Percentiles rank a stretch among this genome's conserved stretches.
Conservation (phyloP, 2,888 invertebrate genomes). For the Disparrhopalites patrizii region DNA sequence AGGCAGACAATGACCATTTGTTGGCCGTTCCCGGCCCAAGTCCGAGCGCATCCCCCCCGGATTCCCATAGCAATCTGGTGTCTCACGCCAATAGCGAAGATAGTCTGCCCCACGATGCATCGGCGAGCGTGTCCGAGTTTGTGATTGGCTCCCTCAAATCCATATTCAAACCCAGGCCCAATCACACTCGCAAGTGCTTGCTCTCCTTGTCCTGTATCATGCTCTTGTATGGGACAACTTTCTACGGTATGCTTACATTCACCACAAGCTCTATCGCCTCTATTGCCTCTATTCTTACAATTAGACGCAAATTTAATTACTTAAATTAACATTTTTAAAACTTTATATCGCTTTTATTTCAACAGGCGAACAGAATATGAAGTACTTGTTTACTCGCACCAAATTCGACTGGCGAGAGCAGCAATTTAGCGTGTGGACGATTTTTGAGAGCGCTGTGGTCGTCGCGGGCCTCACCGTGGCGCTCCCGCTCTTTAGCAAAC, state of each 20-base stretch:
- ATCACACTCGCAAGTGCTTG: conserved; percentile 46
- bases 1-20: background rate
- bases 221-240: conserved; percentile 41
- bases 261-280: no score
- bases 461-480: conserved; percentile 40
- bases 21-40: background rate
- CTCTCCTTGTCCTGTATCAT: conserved; percentile 43
- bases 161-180: conserved; percentile 39
- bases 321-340: background rate
- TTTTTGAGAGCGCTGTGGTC: conserved; percentile 40
- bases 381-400: conserved; percentile 46
- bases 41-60: background rate
- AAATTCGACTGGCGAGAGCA: conserved; percentile 47
- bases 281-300: background rate
- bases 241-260: conserved; percentile 37
- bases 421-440: conserved; percentile 46
- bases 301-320: background rate
- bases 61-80: background rate
- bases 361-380: conserved; percentile 47
- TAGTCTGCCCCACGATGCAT: background rate
- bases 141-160: conserved; percentile 44
- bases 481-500: conserved; percentile 44
- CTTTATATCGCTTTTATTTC: background rate
- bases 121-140: conserved; percentile 38
- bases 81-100: background rate